These are phyloP conservation scores for Crocodylus rhombifer DNA, from an alignment of 2,797 vertebrate species.

Conservation along the genomic window DNA sequence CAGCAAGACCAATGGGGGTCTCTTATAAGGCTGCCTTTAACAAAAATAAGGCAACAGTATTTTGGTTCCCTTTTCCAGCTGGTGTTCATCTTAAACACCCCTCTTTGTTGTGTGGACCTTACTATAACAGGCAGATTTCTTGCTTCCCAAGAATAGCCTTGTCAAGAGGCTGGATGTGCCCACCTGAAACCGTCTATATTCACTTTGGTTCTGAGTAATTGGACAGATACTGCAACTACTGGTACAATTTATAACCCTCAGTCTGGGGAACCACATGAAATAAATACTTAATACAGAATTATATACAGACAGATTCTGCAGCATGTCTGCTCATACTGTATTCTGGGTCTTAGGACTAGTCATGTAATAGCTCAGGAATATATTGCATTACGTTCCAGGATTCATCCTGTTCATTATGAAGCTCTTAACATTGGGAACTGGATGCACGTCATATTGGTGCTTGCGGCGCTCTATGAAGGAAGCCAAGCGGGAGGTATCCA, in stretches of 20 bases:
- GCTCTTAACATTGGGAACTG: constrained; percentile 91
- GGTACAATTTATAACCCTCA: not conserved
- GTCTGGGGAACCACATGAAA: constrained; percentile 37
- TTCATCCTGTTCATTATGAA: constrained; percentile 90
- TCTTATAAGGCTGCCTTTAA: constrained; percentile 64
- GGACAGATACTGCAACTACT: constrained; percentile 16
- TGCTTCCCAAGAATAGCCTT: constrained; percentile 6
- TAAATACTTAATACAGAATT: not conserved
- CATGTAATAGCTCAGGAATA: not conserved
- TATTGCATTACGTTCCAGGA: constrained; percentile 73
- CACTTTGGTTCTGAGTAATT: constrained; percentile 19
- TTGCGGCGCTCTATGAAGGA: constrained; percentile 93
- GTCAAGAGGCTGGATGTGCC: not conserved
- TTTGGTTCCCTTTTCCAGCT: constrained; percentile 48
- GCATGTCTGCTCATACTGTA: constrained; percentile 44
- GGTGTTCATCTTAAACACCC: constrained; percentile 1
- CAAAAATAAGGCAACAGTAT: constrained; percentile 69
- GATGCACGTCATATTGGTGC: constrained; percentile 93
- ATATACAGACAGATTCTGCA: constrained; percentile 65
- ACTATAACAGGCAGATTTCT: not conserved
- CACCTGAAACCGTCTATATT: not conserved
- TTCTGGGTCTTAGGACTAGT: not conserved
- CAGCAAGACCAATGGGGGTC: constrained; percentile 45
- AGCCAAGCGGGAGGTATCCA: constrained; percentile 93
- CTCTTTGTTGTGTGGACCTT: not conserved